Evolutionary conservation across 1,140 invertebrate species (phyloP), one percentile per base, ranked within the genome.

Genomic region (Philopotamus ludificatus): DNA sequence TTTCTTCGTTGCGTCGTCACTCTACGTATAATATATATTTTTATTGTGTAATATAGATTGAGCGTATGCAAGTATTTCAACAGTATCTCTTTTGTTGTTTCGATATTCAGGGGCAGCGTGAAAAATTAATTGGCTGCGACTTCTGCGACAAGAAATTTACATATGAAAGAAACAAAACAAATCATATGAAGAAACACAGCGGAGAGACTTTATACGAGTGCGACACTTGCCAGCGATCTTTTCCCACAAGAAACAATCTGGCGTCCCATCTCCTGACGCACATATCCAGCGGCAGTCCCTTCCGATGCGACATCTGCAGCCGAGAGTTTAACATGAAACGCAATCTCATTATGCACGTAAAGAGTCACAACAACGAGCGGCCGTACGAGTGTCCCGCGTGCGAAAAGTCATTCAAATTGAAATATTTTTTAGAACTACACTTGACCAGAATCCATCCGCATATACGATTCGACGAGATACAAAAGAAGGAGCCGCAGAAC

Each of bases 131-230:
- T 9, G 68, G 62, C 26, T 70, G 68, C 45, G 68, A 70, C 39
- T 70, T 63, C 23, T 70, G 68, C 25, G 68, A 70, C 57, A 70
- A 70, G 39, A 70, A 70, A 62, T 70, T 70, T 47, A 70, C 68
- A 21, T 70, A 70, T 49, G 68, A 70, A 51, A 59, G 68, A 21
- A 70, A 70, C 26, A 70, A 70, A 55, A 70, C 68, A 12, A 70
- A 70, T 44, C 68, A 70, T 59, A 70, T 70, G 68, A 70, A 70
- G 26, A 70, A 70, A 42, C 68, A 70, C 44, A 60, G 64, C 10
- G 64, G 64, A 0, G 68, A 64, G 15, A 26, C 64, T 2, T 41
- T 39, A 4, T 62, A 61, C 18, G 68, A 69, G 18, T 69, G 68
- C 51, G 68, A 61, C 21, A 21, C 61, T n/a, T 66, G 64, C 55